Percentiles rank a stretch among this genome's conserved stretches.
Conservation (phyloP, 2,888 invertebrate species). For the Mantis religiosa region DNA sequence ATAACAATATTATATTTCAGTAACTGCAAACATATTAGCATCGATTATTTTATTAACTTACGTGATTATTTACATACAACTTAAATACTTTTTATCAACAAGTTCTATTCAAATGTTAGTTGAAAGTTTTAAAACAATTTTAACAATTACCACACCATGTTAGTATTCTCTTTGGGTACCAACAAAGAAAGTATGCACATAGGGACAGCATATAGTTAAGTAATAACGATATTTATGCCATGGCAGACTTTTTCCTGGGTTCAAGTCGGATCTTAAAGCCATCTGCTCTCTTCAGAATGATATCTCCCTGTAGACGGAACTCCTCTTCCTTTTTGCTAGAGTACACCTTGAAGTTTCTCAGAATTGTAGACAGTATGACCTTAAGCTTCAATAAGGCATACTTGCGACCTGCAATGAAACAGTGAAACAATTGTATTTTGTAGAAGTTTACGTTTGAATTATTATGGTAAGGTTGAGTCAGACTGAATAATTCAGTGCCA, state of each 20-base stretch:
- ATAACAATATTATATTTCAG: too few relatives aligned
- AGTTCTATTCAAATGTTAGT: too few relatives aligned
- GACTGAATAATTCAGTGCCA: too few relatives aligned
- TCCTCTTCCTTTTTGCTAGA: slow-evolving; percentile 65
- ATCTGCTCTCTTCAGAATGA: slow-evolving; percentile 71
- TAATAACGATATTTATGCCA: neutral
- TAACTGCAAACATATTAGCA: too few relatives aligned
- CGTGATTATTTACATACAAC: too few relatives aligned
- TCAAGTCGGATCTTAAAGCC: slow-evolving; percentile 69
- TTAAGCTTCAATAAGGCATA: slow-evolving; percentile 78
- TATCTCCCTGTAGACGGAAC: slow-evolving; percentile 69
- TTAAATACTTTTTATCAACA: too few relatives aligned
- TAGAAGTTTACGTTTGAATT: too few relatives aligned
- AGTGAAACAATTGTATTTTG: slow-evolving; percentile 33
- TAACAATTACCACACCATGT: neutral
- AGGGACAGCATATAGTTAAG: too few relatives aligned
- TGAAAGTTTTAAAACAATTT: neutral
- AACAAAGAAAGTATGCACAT: neutral
- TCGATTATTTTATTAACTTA: too few relatives aligned
- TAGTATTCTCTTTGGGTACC: neutral
- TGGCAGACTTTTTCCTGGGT: slow-evolving; percentile 51
- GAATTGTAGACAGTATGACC: slow-evolving; percentile 69
- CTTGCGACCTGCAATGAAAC: slow-evolving; percentile 60
- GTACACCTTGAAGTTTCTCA: slow-evolving; percentile 67
- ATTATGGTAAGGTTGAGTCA: too few relatives aligned